Evolutionary conservation across 2,888 invertebrate species (phyloP), one percentile per base, ranked within the genome.

Genomic region (Brachylomia viminalis): DNA sequence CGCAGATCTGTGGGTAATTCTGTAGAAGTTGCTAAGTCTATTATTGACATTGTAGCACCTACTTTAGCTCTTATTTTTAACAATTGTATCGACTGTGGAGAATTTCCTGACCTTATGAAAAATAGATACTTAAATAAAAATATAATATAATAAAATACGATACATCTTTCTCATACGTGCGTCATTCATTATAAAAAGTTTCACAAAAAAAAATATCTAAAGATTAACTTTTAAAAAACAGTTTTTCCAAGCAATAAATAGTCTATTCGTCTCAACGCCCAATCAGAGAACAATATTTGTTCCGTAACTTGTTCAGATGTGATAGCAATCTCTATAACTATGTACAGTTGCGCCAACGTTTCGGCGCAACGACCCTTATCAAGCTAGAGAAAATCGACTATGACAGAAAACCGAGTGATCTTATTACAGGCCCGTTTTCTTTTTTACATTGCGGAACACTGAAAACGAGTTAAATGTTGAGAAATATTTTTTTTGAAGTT

Each of bases 371-470:
- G 79, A 85, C 85, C 85, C 85, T 83, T 86, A 68, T 85, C 86
- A 85, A 77, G 67, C 56, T 38, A 23, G 30, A 68, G 68, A 58
- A 83, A 83, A 85, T 83, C 61, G 62, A 77, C 75, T 79, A 75
- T 83, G 88, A 83, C 88, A 87, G 79, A 79, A 77, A 78, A 79
- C 75, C 71, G 86, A 75, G 74, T 86, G 79, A 82, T 82, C 85
- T 85, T 81, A 70, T 84, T 84, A 84, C 69, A 69, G 52, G 15
- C 30, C 27, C 67, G 67, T 75, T 73, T 84, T 70, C 58, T 52
- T 67, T 79, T 84, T 74, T 62, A 74, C 56, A 66, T 76, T 76
- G 59, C 52, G 73, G 56, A 62, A 71, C 45, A 68, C 56, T 64
- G 38, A 76, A 75, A 70, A 45, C 20, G 30, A 73, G 47, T 45